Conservation (phyloP, 2,797 vertebrate species). For the Oreochromis mossambicus region DNA sequence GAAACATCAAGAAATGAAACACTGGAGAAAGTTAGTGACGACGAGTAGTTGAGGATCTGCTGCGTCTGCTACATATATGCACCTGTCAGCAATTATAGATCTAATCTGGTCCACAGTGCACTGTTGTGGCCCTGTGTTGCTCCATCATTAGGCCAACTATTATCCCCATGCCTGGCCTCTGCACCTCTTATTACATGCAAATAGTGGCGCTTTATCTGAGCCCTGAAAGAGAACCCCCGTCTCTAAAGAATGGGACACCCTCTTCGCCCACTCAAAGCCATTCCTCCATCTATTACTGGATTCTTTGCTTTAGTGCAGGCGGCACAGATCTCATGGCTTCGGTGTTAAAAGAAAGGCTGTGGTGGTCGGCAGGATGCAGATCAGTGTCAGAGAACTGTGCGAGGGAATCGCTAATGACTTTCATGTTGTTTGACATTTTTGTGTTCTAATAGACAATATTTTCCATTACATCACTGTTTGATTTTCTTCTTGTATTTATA, state of each 20-base stretch:
- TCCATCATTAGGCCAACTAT: conserved; percentile 52
- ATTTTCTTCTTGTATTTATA: neutral
- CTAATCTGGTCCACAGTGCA: conserved; percentile 24
- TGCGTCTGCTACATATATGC: conserved; percentile 13
- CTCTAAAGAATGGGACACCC: conserved; percentile 48
- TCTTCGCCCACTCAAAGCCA: conserved; percentile 48
- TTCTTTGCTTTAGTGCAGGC: conserved; percentile 33
- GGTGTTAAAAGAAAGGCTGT: neutral
- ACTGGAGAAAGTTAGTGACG: neutral
- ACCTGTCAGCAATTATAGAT: conserved; percentile 58
- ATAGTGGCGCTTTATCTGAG: conserved; percentile 74
- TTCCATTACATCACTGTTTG: neutral
- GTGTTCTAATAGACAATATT: neutral
- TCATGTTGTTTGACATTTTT: neutral
- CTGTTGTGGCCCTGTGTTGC: conserved; percentile 8
- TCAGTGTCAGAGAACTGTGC: neutral
- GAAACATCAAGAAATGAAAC: neutral
- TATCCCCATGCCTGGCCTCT: conserved; percentile 54
- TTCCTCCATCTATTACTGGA: conserved; percentile 47
- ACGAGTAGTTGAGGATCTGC: neutral
- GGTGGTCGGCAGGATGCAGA: conserved; percentile 7
- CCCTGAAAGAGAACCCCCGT: conserved; percentile 66
- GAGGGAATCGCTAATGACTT: neutral
- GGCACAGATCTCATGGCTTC: conserved; percentile 35
- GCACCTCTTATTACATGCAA: conserved; percentile 81